Base-by-base conservation (phyloP, 2,113 vertebrate species). In the Columbina picui region DNA sequence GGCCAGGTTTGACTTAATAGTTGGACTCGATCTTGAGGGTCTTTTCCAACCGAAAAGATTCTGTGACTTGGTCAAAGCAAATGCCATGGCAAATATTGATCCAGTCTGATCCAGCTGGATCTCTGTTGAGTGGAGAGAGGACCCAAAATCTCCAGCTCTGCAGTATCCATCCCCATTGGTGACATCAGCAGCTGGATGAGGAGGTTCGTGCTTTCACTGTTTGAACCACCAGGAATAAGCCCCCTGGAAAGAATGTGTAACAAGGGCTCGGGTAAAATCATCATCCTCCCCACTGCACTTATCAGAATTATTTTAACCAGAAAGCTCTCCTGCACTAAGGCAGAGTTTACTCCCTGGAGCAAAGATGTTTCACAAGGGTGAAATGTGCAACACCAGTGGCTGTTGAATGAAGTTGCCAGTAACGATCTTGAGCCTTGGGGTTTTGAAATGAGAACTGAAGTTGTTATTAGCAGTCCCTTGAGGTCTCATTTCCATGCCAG, bases 61-160 rank as follows among this genome's bases (percentile, higher is more conserved):
- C 43, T 45, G 18, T 45, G 43, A 45, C 43, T 45, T 19, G 43
- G 26, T 78, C 73, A 74, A 73, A 80, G 47, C 22, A 67, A 74
- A 59, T 63, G 8, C 30, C 9, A 1, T 25, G 12, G 63, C 45
- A 87, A 36, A 57, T 87, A 32, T 0, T 60, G 38, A 79, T 90
- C 6, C 10, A 32, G 3, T 45, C 0, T 0, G 4, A 55, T 53
- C 21, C 52, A 39, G 9, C 6, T 4, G 1, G 64, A 87, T 38
- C 36, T 95, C 64, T 71, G 39, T 36, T 76, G 29, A 55, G 23
- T 64, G 18, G 36, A 56, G 56, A 41, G 5, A 23, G 34, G 14
- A 61, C 30, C 27, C 9, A 10, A 84, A 80, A 64, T 32, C 8
- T 17, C 14, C 15, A 6, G n/a, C 7, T 75, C 57, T 79, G 74